Conservation (phyloP, 2,888 invertebrate genomes). For the Anorthoa munda region DNA sequence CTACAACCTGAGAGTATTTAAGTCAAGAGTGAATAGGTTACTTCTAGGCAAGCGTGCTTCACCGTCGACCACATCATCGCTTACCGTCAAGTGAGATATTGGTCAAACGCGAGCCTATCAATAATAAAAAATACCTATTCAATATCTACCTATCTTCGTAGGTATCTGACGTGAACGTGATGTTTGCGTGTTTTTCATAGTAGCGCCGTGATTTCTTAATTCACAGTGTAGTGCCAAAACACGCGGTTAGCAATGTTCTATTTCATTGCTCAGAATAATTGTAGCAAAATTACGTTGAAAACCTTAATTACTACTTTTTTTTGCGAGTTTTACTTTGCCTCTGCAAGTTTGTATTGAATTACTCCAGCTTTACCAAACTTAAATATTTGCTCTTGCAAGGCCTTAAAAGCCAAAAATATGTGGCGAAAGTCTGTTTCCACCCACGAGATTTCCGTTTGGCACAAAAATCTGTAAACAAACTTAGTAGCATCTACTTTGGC, state of each 20-base stretch:
- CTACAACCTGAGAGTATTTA: too few relatives aligned
- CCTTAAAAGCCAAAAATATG: background rate
- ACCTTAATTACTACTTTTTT: background rate
- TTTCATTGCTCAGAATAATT: slow-evolving; percentile 28
- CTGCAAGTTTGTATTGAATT: background rate
- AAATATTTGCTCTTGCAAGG: background rate
- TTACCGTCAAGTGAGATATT: too few relatives aligned
- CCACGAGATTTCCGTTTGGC: background rate
- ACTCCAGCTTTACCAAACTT: background rate
- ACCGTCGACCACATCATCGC: too few relatives aligned
- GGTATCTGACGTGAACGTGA: slow-evolving; percentile 20
- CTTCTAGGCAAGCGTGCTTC: too few relatives aligned
- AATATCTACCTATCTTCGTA: background rate
- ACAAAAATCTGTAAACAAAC: background rate
- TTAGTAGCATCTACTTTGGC: background rate
- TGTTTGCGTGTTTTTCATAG: slow-evolving; percentile 1
- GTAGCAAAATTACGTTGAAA: slow-evolving; percentile 21
- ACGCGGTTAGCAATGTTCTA: slow-evolving; percentile 19
- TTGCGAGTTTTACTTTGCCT: background rate
- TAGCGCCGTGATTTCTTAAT: slow-evolving; percentile 25
- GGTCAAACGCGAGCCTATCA: too few relatives aligned
- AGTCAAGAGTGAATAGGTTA: too few relatives aligned
- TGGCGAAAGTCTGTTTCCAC: background rate
- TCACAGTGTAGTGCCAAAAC: slow-evolving; percentile 30
- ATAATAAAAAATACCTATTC: background rate